Evolutionary conservation across 1,140 invertebrate genomes (phyloP).

Genomic region (Zeugodacus cucurbitae): DNA sequence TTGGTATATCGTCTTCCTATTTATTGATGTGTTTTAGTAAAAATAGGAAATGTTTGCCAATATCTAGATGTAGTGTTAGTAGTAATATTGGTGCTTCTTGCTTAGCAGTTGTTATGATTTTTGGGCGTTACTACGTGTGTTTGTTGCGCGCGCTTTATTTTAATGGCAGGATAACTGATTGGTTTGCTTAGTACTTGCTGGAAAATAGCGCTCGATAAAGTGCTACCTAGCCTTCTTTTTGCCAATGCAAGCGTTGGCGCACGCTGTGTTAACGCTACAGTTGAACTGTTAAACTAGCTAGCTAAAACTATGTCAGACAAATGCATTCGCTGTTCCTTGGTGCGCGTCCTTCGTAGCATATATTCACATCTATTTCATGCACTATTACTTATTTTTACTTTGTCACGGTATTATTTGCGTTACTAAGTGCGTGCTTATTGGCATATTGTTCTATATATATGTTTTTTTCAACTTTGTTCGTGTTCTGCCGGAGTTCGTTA

Average conservation of each 20-base stretch:
- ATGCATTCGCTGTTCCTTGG: not conserved
- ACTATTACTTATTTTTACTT: not conserved
- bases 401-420: not conserved
- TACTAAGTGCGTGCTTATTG: not conserved
- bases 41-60: not conserved
- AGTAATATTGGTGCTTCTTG: not conserved
- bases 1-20: not conserved
- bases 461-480: not conserved
- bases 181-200: not conserved
- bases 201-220: not conserved
- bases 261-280: not conserved
- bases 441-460: not conserved
- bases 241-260: not conserved
- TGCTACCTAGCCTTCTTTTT: not conserved
- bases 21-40: not conserved
- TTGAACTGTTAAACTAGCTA: not conserved
- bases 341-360: too few species aligned
- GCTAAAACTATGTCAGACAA: not conserved
- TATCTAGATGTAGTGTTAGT: not conserved
- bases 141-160: not conserved
- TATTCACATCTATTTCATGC: not conserved
- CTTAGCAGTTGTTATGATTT: not conserved
- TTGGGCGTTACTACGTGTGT: slow-evolving; percentile 39
- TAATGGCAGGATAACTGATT: slow-evolving; percentile 40
- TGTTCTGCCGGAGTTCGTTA: not conserved